A percentile compares a stretch with the other conserved stretches of the same genome.
These are phyloP conservation scores for Plagodis dolabraria DNA, from an alignment of 2,888 invertebrate genomes.

Conservation along the genomic window DNA sequence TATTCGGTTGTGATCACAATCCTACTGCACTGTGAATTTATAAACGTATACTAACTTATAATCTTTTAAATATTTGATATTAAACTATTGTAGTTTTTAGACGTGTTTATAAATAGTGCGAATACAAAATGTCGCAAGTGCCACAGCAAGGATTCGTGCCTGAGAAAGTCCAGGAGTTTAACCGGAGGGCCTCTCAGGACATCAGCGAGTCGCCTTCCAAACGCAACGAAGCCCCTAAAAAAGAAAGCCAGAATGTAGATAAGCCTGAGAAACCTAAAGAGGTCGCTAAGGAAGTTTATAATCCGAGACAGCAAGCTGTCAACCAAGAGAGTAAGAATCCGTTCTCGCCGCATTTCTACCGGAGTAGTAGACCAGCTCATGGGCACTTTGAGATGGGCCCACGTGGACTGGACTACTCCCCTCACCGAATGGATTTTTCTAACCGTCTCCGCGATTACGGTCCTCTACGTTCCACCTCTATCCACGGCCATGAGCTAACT, in stretches of 20 bases:
- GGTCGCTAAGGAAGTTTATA: conserved; percentile 56
- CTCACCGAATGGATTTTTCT: conserved; percentile 73
- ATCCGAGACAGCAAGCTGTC: conserved; percentile 45
- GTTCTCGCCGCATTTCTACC: conserved; percentile 72
- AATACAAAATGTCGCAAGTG: conserved; percentile 68
- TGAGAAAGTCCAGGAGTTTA: conserved; percentile 77
- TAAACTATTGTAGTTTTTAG: conserved; percentile 63
- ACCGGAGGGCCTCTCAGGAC: conserved; percentile 73
- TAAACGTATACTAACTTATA: conserved; percentile 38
- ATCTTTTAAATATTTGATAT: conserved; percentile 55
- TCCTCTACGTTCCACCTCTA: conserved; percentile 76
- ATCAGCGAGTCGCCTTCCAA: conserved; percentile 60
- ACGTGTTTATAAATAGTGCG: conserved; percentile 52
- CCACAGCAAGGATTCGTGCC: conserved; percentile 75
- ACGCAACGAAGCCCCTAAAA: conserved; percentile 56
- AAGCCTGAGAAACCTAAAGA: conserved; percentile 53
- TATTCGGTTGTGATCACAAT: conserved; percentile 41
- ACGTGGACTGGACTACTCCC: conserved; percentile 77
- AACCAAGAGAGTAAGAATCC: conserved; percentile 70
- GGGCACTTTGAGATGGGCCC: conserved; percentile 82
- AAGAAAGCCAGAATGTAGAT: conserved; percentile 58
- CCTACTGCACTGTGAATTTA: conserved; percentile 39
- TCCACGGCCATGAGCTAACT: conserved; percentile 78
- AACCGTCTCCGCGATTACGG: conserved; percentile 73
- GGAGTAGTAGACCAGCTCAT: conserved; percentile 62